These are phyloP conservation scores for Incurvaria masculella DNA, from an alignment of 2,888 invertebrate species.

Conservation along the genomic window DNA sequence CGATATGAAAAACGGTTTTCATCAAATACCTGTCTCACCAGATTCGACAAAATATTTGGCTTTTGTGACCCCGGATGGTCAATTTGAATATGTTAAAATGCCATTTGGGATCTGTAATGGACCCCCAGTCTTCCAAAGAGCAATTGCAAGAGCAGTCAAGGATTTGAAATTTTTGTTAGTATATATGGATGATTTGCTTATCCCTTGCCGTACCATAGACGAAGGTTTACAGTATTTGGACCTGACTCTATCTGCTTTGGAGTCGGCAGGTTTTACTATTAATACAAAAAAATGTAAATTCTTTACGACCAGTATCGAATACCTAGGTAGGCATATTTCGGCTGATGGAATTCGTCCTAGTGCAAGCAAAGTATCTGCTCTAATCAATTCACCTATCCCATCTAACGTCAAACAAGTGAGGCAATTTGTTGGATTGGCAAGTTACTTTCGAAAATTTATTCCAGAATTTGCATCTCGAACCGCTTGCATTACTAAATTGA, in stretches of 20 bases:
- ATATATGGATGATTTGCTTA: constrained; percentile 2
- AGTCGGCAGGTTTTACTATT: constrained; percentile 11
- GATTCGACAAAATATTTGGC: background rate
- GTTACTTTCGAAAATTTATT: too few relatives aligned
- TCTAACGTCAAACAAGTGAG: too few relatives aligned
- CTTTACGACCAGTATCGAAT: constrained; percentile 15
- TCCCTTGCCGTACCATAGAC: constrained; percentile 3
- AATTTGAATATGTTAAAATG: background rate
- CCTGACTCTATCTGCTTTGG: constrained; percentile 7
- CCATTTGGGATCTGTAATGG: constrained; percentile 3
- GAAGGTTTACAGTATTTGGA: constrained; percentile 13
- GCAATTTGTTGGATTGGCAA: too few relatives aligned
- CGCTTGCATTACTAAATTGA: too few relatives aligned
- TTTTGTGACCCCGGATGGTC: background rate
- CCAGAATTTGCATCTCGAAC: too few relatives aligned
- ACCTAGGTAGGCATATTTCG: constrained; percentile 16
- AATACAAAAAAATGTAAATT: constrained; percentile 16
- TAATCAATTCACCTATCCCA: constrained; percentile 13
- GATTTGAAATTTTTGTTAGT: constrained; percentile 1
- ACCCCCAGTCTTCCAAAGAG: constrained; percentile 1
- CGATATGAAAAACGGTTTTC: constrained; percentile 3
- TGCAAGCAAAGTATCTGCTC: constrained; percentile 13
- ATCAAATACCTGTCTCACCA: background rate
- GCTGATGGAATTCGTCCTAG: constrained; percentile 17
- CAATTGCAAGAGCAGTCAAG: background rate